Evolutionary conservation across 2,113 vertebrate species (phyloP).

Genomic region (Dicaeum eximium): DNA sequence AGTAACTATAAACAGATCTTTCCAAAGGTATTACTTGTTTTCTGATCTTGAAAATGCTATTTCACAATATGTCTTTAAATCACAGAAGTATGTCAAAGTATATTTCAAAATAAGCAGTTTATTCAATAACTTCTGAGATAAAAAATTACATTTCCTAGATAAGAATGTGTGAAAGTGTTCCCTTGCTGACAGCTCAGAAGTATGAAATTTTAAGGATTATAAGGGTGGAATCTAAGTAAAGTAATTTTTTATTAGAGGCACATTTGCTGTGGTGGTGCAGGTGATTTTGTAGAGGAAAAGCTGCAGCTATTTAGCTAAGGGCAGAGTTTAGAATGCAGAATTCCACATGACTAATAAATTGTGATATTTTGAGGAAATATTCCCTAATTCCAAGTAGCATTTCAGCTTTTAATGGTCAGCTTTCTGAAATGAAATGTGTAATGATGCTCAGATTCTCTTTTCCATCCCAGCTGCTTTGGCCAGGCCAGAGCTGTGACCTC

Average conservation of each 20-base stretch:
- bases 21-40: background rate
- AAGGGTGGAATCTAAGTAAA: background rate
- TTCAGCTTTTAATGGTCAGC: background rate
- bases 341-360: background rate
- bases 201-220: background rate
- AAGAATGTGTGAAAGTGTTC: background rate
- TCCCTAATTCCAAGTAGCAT: background rate
- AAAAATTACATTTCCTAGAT: background rate
- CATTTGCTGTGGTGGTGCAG: background rate
- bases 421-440: background rate
- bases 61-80: background rate
- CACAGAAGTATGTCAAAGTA: background rate
- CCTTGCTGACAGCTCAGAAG: background rate
- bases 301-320: background rate
- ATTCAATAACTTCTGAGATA: background rate
- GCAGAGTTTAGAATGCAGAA: background rate
- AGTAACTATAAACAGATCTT: background rate
- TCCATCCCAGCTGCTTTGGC: background rate
- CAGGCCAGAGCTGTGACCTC: background rate
- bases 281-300: background rate
- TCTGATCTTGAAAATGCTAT: background rate
- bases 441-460: background rate
- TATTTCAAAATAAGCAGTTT: slow-evolving; percentile 16
- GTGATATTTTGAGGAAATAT: background rate
- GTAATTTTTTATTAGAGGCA: background rate